These are phyloP conservation scores for Tridacna gigas DNA, from an alignment of 2,888 invertebrate genomes.

Conservation along the genomic window DNA sequence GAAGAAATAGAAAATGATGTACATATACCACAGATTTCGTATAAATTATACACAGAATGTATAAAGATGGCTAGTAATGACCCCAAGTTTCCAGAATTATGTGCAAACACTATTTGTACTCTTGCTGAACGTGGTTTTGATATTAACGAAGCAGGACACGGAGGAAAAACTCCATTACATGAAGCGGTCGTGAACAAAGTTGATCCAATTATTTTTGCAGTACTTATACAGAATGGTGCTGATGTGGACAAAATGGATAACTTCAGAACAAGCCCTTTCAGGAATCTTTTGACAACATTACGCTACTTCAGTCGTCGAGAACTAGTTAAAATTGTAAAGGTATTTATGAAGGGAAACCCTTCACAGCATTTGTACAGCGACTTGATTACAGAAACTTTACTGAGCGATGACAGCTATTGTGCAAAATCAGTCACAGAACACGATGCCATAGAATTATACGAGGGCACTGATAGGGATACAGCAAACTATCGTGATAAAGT, in stretches of 20 bases:
- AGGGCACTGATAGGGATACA: neutral
- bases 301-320: neutral
- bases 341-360: slow-evolving; percentile 16
- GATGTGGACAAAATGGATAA: slow-evolving; percentile 13
- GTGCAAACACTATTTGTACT: neutral
- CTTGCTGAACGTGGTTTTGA: slow-evolving; percentile 17
- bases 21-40: neutral
- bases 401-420: neutral
- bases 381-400: neutral
- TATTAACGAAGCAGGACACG: slow-evolving; percentile 2
- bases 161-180: slow-evolving; percentile 6
- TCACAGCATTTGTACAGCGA: neutral
- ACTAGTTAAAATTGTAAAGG: neutral
- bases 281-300: neutral
- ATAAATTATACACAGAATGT: slow-evolving; percentile 14
- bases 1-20: neutral
- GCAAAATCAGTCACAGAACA: neutral
- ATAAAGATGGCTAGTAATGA: neutral
- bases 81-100: neutral
- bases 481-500: neutral
- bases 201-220: neutral
- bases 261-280: neutral
- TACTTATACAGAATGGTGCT: neutral
- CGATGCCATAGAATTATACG: neutral
- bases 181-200: slow-evolving; percentile 6